These are phyloP conservation scores for Sebastes minor DNA, from an alignment of 2,797 vertebrate species.

Conservation along the genomic window DNA sequence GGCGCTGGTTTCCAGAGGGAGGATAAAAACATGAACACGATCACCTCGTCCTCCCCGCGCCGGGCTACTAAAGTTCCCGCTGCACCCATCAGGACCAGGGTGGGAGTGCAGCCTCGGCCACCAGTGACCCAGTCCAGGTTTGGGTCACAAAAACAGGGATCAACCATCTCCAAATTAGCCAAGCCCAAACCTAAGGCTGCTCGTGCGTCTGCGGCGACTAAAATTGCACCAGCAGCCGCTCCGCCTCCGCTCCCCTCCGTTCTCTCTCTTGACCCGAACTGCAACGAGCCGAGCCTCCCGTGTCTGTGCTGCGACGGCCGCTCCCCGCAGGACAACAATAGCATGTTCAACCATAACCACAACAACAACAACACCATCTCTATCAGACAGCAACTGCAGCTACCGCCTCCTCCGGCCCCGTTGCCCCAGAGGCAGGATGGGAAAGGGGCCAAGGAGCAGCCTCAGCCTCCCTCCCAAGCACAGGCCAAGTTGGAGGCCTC, in stretches of 20 bases:
- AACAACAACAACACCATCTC: constrained; percentile 86
- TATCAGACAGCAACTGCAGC: constrained; percentile 79
- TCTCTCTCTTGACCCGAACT: constrained; percentile 87
- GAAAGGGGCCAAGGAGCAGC: constrained; percentile 47
- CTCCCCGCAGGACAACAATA: constrained; percentile 83
- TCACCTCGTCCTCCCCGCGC: constrained; percentile 60
- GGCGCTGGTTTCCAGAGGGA: constrained; percentile 72
- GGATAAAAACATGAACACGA: constrained; percentile 83
- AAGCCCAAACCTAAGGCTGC: constrained; percentile 77
- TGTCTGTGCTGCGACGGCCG: constrained; percentile 91
- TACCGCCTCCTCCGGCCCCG: constrained; percentile 70
- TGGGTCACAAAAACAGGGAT: constrained; percentile 66
- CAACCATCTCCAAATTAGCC: constrained; percentile 48
- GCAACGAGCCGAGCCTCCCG: constrained; percentile 90
- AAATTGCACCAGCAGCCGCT: constrained; percentile 24
- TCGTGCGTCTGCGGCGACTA: constrained; percentile 50
- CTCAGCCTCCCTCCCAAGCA: constrained; percentile 30
- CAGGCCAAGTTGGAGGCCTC: constrained; percentile 57
- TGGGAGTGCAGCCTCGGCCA: constrained; percentile 66
- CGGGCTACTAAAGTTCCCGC: constrained; percentile 61
- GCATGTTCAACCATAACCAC: constrained; percentile 84
- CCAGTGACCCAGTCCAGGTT: constrained; percentile 70
- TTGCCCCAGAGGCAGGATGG: constrained; percentile 68
- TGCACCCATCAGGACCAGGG: constrained; percentile 69
- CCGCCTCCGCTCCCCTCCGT: constrained; percentile 54